Conservation (phyloP, 2,113 vertebrate species). For the Sceloporus undulatus region DNA sequence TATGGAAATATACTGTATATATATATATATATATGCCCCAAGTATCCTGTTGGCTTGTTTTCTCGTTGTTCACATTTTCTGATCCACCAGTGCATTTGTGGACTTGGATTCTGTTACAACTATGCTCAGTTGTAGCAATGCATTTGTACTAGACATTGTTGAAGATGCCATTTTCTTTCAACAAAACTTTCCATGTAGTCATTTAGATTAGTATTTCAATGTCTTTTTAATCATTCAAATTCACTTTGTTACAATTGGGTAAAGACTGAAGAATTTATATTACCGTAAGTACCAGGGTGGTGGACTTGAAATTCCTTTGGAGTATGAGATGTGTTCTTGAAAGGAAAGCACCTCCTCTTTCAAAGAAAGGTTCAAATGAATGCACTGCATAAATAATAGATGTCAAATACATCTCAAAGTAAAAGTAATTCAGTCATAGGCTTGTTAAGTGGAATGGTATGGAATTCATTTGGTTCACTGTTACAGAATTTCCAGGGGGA, state of each 20-base stretch:
- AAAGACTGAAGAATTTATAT: too few species aligned
- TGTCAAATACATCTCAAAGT: not conserved
- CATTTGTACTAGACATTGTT: not conserved
- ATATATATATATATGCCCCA: too few species aligned
- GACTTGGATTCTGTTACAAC: not conserved
- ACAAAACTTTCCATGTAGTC: not conserved
- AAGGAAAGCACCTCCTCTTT: not conserved
- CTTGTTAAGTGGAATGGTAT: not conserved
- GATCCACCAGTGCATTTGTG: not conserved
- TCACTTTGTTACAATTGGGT: not conserved
- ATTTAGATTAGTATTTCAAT: not conserved
- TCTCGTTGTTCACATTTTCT: not conserved
- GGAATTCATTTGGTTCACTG: constrained; percentile 6
- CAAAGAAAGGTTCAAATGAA: not conserved
- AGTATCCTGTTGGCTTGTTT: not conserved
- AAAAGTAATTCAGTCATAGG: not conserved
- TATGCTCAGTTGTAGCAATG: not conserved
- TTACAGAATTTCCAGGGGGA: not conserved
- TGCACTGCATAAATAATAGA: constrained; percentile 9
- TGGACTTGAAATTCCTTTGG: not conserved
- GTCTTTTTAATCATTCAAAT: not conserved
- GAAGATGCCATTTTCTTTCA: not conserved
- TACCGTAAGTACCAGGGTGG: too few species aligned
- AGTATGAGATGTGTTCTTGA: not conserved
- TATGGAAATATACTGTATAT: not conserved